Conservation (phyloP, 2,113 vertebrate genomes). For the Periophthalmus modestus region DNA sequence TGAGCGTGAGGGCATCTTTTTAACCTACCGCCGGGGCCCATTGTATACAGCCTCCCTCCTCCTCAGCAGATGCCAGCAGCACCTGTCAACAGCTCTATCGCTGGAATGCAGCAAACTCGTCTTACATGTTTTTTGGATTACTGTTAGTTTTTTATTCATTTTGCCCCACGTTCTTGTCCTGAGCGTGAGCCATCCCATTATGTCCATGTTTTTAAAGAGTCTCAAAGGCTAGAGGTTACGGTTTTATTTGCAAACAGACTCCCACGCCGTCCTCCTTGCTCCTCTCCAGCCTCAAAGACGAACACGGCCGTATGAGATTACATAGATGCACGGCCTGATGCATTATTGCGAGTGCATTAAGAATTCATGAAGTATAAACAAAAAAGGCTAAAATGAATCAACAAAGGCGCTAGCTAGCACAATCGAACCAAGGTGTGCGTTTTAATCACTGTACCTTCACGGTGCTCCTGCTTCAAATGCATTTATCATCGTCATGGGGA, state of each 20-base stretch:
- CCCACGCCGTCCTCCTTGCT: constrained; percentile 32
- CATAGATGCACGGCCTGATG: constrained; percentile 63
- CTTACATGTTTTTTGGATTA: constrained; percentile 10
- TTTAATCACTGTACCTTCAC: constrained; percentile 65
- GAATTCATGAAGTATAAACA: constrained; percentile 72
- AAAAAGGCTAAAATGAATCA: constrained; percentile 55
- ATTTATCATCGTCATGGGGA: constrained; percentile 64
- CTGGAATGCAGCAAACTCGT: constrained; percentile 68
- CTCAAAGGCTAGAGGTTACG: constrained; percentile 58
- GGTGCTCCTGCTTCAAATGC: constrained; percentile 62
- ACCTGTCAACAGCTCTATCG: constrained; percentile 84
- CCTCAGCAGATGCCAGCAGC: constrained; percentile 91
- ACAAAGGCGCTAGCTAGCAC: constrained; percentile 54
- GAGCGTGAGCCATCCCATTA: constrained; percentile 50
- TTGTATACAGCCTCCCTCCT: constrained; percentile 82
- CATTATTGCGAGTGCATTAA: constrained; percentile 70
- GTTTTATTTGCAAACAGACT: constrained; percentile 48
- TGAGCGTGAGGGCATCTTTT: constrained; percentile 89
- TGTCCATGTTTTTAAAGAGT: constrained; percentile 43
- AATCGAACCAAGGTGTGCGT: constrained; percentile 56
- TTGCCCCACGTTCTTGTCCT: constrained; percentile 5
- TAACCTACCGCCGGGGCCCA: constrained; percentile 89
- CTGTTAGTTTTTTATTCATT: not conserved
- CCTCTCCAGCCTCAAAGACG: constrained; percentile 54
- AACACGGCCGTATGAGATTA: constrained; percentile 64